A percentile compares a stretch with the other conserved stretches of the same genome.
These are phyloP conservation scores for Charanyca ferruginea DNA, from an alignment of 2,888 invertebrate genomes.

Conservation along the genomic window DNA sequence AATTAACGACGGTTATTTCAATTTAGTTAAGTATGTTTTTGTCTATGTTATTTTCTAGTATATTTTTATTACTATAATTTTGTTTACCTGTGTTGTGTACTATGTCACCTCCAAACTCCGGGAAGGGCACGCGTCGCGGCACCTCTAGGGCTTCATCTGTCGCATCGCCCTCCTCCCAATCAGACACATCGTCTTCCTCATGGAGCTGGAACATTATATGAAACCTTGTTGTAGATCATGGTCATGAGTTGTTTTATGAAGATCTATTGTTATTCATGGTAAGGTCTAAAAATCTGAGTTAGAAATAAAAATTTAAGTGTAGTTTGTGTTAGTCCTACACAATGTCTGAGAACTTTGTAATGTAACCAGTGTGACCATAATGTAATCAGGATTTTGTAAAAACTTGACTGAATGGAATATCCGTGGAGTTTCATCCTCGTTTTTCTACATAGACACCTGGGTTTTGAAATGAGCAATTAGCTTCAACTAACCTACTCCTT, in stretches of 20 bases:
- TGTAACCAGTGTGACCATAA: no score
- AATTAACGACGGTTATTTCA: background rate
- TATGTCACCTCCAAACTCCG: constrained; percentile 93
- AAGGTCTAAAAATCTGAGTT: no score
- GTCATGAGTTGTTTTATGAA: background rate
- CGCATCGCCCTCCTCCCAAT: constrained; percentile 86
- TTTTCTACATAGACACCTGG: no score
- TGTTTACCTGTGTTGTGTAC: constrained; percentile 87
- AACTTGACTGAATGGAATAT: no score
- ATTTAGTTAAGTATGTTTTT: background rate
- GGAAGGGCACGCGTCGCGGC: constrained; percentile 92
- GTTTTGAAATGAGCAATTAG: no score
- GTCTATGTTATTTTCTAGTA: background rate
- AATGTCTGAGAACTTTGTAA: background rate
- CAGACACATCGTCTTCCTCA: constrained; percentile 86
- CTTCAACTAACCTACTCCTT: no score
- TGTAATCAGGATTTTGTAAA: no score
- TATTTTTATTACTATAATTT: background rate
- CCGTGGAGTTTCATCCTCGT: no score
- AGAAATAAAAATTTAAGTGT: background rate
- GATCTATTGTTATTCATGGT: no score
- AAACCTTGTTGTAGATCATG: background rate
- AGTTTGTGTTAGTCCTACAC: background rate
- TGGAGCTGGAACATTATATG: constrained; percentile 73
- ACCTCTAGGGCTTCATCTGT: constrained; percentile 82